Evolutionary conservation across 2,113 vertebrate species (phyloP).

Genomic region (Cnemophilus loriae): DNA sequence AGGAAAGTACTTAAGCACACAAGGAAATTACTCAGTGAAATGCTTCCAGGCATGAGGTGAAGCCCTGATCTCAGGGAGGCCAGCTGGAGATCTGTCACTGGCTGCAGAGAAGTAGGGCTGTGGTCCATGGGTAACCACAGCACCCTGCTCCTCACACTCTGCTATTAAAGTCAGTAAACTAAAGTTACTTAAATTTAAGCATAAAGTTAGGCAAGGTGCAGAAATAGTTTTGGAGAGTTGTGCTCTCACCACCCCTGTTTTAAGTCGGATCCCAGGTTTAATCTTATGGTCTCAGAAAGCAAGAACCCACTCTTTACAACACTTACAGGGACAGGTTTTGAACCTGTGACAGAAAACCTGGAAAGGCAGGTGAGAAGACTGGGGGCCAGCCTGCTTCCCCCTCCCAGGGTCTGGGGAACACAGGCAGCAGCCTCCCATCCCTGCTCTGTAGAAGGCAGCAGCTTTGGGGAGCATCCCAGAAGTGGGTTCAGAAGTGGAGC

Average conservation of each 20-base stretch:
- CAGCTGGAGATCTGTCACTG: neutral
- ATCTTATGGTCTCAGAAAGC: neutral
- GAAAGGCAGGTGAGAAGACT: neutral
- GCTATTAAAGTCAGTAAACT: neutral
- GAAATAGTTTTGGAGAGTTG: neutral
- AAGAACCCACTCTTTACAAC: neutral
- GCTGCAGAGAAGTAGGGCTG: neutral
- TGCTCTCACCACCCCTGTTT: neutral
- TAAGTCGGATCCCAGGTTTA: neutral
- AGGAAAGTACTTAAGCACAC: neutral
- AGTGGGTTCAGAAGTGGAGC: neutral
- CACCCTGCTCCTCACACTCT: neutral
- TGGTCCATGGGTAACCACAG: neutral
- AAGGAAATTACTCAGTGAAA: neutral
- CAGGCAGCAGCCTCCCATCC: neutral
- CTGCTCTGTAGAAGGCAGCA: neutral
- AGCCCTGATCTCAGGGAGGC: neutral
- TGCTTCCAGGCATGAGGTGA: neutral
- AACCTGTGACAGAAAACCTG: neutral
- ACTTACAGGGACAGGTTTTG: neutral
- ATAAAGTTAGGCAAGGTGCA: neutral
- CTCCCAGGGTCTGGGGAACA: neutral
- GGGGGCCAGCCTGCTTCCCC: neutral
- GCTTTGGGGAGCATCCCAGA: neutral
- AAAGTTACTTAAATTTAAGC: neutral